Conservation (phyloP, 2,888 invertebrate genomes). For the Microdon myrmicae region DNA sequence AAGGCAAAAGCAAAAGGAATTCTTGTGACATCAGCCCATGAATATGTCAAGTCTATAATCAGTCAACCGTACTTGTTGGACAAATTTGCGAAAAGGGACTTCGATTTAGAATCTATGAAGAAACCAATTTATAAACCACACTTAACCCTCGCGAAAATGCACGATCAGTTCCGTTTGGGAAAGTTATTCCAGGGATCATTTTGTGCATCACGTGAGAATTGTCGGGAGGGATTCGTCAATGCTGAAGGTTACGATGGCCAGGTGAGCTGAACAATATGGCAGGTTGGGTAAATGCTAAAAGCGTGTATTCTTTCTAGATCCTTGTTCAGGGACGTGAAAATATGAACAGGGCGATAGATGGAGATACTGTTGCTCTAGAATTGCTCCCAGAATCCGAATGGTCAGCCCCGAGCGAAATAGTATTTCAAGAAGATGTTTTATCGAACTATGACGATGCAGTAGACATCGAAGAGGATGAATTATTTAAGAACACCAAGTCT, state of each 20-base stretch:
- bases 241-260: conserved; percentile 83
- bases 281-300: background rate
- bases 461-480: conserved; percentile 70
- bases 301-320: conserved; percentile 70
- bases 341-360: conserved; percentile 93
- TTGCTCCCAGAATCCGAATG: conserved; percentile 89
- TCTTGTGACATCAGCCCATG: conserved; percentile 71
- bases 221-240: conserved; percentile 88
- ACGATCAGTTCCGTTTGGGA: conserved; percentile 82
- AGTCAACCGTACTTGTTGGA: conserved; percentile 79
- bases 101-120: conserved; percentile 70
- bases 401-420: conserved; percentile 88
- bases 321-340: conserved; percentile 85
- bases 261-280: conserved; percentile 69
- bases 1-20: conserved; percentile 79
- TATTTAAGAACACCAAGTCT: conserved; percentile 62
- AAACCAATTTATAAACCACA: conserved; percentile 86
- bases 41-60: conserved; percentile 81
- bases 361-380: conserved; percentile 92
- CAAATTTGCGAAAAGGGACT: conserved; percentile 79
- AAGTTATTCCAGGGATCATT: conserved; percentile 83
- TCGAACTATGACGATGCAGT: conserved; percentile 77
- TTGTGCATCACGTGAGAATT: conserved; percentile 91
- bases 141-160: conserved; percentile 79
- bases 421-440: conserved; percentile 78